phyloP scores from a whole-genome alignment of 2,113 vertebrate species.

The Cebus imitator region DNA sequence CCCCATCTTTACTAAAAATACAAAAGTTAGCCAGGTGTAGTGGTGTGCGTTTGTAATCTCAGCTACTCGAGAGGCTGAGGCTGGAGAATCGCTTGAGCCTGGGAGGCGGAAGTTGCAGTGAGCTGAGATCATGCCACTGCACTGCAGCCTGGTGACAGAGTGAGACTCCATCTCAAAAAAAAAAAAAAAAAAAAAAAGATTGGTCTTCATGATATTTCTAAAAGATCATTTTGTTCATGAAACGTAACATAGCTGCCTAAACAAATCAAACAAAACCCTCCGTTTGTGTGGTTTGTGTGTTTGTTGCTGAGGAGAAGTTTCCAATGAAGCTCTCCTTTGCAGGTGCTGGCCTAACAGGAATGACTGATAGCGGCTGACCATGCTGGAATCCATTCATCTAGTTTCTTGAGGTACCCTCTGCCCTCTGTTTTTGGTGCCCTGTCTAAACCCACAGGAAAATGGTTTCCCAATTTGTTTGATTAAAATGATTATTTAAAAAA shows the following conservation, averaged over 20 bases:
- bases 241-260: slow-evolving; percentile 14
- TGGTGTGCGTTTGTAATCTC: no score
- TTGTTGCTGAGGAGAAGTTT: background rate
- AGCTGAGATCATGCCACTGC: no score
- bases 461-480: slow-evolving; percentile 54
- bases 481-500: slow-evolving; percentile 51
- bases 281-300: no score
- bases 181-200: no score
- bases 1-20: no score
- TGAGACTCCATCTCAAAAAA: no score
- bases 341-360: background rate
- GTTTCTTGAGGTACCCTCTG: fast-evolving
- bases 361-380: background rate
- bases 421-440: background rate
- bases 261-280: background rate
- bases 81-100: no score
- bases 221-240: background rate
- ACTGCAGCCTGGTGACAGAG: no score
- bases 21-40: no score
- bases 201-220: background rate
- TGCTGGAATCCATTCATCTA: background rate
- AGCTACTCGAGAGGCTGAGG: no score
- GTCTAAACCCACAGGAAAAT: background rate
- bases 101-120: no score
- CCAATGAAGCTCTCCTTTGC: background rate